phyloP scores from a whole-genome alignment of 1,140 invertebrate species.

The Drosophila bipectinata region DNA sequence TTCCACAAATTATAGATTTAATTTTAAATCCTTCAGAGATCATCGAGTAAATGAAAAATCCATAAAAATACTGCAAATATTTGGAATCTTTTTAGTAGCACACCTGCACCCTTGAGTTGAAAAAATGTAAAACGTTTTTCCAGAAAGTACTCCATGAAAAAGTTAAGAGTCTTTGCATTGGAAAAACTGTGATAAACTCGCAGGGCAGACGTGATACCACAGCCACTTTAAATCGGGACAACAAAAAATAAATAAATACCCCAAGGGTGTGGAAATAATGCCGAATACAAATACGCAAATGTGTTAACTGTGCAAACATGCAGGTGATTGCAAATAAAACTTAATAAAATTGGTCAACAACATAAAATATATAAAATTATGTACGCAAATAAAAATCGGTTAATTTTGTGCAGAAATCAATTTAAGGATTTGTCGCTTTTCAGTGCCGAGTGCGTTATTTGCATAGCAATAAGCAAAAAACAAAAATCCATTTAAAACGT shows the following conservation, averaged over 20 bases:
- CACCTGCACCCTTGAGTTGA: too few relatives aligned
- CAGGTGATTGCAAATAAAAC: constrained; percentile 81
- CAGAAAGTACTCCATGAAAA: neutral
- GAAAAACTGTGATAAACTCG: neutral
- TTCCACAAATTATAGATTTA: too few relatives aligned
- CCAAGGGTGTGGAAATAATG: constrained; percentile 18
- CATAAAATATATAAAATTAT: constrained; percentile 63
- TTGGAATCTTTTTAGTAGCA: too few relatives aligned
- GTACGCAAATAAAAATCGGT: constrained; percentile 61
- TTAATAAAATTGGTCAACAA: constrained; percentile 80
- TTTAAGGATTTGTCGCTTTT: constrained; percentile 68
- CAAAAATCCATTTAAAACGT: constrained; percentile 49
- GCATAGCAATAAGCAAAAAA: constrained; percentile 64
- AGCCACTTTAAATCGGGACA: neutral
- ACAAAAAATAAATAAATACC: neutral
- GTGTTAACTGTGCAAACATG: constrained; percentile 79
- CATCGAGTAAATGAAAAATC: too few relatives aligned
- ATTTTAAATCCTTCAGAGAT: too few relatives aligned
- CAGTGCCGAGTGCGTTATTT: constrained; percentile 54
- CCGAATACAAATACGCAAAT: constrained; percentile 63
- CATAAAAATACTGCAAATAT: too few relatives aligned
- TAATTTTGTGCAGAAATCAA: constrained; percentile 80
- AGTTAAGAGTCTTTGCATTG: neutral
- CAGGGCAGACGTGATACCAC: neutral
- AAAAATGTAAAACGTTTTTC: too few relatives aligned